Evolutionary conservation across 2,113 vertebrate genomes (phyloP).

Genomic region (Sprattus sprattus): DNA sequence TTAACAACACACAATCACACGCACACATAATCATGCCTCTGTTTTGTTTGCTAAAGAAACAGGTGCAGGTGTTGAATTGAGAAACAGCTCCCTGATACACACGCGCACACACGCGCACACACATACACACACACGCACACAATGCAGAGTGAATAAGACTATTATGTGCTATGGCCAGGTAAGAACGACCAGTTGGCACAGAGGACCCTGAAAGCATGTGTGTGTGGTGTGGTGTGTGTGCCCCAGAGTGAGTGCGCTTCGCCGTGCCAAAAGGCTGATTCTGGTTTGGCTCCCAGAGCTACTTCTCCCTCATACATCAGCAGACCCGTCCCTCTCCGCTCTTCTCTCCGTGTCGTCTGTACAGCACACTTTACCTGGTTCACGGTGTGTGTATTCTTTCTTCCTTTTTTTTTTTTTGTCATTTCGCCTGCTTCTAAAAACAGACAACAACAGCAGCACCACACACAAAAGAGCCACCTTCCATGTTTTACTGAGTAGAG

Average conservation of each 20-base stretch:
- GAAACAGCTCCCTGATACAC: neutral
- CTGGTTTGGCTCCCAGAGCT: neutral
- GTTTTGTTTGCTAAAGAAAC: neutral
- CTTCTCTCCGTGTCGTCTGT: neutral
- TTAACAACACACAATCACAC: neutral
- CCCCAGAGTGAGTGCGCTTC: neutral
- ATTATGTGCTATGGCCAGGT: neutral
- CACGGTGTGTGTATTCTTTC: neutral
- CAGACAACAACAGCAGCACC: neutral
- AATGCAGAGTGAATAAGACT: conserved; percentile 13
- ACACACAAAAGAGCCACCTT: neutral
- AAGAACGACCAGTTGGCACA: neutral
- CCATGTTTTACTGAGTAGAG: neutral
- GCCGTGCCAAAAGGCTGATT: neutral
- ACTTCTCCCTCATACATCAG: neutral
- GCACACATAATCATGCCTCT: neutral
- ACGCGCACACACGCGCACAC: neutral
- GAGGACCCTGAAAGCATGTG: neutral
- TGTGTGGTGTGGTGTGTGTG: neutral
- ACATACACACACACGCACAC: neutral
- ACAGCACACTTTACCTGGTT: neutral
- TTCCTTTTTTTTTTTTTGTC: neutral
- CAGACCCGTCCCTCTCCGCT: neutral
- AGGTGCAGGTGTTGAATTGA: neutral
- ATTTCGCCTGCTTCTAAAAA: neutral